Base-by-base conservation (phyloP, 1,140 invertebrate species). In the Drosophila orena region DNA sequence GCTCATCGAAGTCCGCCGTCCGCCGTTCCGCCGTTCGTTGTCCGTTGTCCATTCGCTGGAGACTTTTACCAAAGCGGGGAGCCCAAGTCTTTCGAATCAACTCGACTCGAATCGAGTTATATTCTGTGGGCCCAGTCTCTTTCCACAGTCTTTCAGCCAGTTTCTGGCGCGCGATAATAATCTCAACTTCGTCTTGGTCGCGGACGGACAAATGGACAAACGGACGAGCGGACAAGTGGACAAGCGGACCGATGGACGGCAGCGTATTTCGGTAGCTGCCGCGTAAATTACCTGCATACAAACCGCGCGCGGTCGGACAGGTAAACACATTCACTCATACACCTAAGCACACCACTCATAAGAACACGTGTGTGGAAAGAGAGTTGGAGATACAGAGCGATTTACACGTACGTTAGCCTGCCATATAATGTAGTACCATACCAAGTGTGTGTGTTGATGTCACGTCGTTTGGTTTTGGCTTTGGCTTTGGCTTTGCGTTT, bases 181-280 rank as follows among this genome's bases (percentile, higher is more conserved):
- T 89, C 84, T 89, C 84, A 64, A 77, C 77, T 79, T 79, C 22
- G 68, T 79, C 43, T 79, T 74, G 77, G 55, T 49, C 42, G 61
- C 64, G 73, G 61, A 56, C 60, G 61, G 74, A 74, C 72, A 72
- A 20, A 15, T 34, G 35, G 20, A 42, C n/a, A 42, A 15, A 56
- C 60, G 61, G 74, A 74, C n/a, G 17, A 10, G 22, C 38, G 27
- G 34, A 70, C 47, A 46, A 14, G 17, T 7, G 7, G 59, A 70
- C 59, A 14, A 27, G 5, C 24, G 20, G 58, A 42, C 43, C 20
- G 59, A 65, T 57, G 66, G 52, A 42, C 72, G 71, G 38, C 77
- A 79, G 90, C 90, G 90, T 91, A 91, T 91, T 91, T 91, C 90
- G 86, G 90, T 91, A 91, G 90, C 90, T 83, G 86, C 79, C 88